Conservation (phyloP, 2,113 vertebrate genomes). For the Alectura lathami region DNA sequence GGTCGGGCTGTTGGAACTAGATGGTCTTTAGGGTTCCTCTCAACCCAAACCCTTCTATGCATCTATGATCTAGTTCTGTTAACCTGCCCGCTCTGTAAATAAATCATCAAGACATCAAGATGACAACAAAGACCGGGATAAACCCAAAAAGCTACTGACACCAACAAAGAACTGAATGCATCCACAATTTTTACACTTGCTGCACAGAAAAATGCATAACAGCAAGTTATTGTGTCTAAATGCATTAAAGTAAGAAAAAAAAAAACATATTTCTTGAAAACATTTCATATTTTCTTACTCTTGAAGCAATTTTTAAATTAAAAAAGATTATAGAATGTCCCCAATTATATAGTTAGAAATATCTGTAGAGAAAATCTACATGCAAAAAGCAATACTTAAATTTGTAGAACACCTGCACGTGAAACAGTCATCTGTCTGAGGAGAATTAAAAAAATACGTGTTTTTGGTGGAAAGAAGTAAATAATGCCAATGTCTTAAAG, state of each 20-base stretch:
- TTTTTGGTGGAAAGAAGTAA: not conserved
- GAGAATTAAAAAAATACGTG: not conserved
- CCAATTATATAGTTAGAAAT: not conserved
- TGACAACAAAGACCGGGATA: not conserved
- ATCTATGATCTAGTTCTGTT: not conserved
- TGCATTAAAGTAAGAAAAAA: not conserved
- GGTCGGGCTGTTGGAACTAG: too few relatives aligned
- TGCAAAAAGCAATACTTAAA: not conserved
- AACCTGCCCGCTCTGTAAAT: not conserved
- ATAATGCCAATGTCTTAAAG: not conserved
- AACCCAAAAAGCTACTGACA: not conserved
- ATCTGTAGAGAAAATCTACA: not conserved
- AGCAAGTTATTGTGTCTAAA: not conserved
- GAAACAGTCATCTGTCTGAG: not conserved
- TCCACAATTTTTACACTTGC: not conserved
- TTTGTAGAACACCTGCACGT: not conserved
- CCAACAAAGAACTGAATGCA: not conserved
- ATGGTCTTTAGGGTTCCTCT: not conserved
- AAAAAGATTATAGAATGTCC: not conserved
- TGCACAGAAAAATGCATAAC: not conserved
- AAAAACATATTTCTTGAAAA: not conserved
- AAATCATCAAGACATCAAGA: not conserved
- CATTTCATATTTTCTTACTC: not conserved
- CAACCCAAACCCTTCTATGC: not conserved
- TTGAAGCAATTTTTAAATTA: not conserved